These are phyloP conservation scores for Oreochromis niloticus DNA, from an alignment of 2,113 vertebrate species.

Conservation along the genomic window DNA sequence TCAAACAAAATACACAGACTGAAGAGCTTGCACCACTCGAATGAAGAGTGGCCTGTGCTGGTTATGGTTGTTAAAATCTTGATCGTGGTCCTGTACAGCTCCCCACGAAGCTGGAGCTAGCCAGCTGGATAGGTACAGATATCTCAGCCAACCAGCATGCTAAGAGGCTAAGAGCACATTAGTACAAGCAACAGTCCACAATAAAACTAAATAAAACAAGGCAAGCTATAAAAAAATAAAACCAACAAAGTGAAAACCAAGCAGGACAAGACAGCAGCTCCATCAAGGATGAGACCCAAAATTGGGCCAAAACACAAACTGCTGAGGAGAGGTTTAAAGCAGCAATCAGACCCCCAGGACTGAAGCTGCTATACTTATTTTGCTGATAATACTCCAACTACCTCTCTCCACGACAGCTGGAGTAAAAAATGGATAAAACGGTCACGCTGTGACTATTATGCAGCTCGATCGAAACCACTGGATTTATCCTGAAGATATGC, in stretches of 20 bases:
- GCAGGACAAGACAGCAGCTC: not conserved
- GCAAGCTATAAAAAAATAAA: no score
- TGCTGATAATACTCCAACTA: not conserved
- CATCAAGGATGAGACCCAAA: not conserved
- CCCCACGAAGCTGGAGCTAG: not conserved
- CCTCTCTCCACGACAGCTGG: not conserved
- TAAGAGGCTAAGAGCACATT: not conserved
- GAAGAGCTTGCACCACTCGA: not conserved
- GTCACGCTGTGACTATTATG: not conserved
- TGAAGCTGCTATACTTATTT: not conserved
- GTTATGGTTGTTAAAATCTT: not conserved
- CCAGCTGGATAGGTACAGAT: not conserved
- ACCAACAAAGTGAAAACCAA: not conserved
- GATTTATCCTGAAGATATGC: not conserved
- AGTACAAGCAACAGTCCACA: not conserved
- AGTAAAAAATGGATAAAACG: not conserved
- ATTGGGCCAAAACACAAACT: not conserved
- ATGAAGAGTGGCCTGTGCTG: not conserved
- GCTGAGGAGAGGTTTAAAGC: not conserved
- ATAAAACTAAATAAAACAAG: not conserved
- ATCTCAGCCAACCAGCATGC: not conserved
- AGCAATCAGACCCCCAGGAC: not conserved
- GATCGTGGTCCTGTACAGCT: not conserved
- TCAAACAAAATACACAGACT: not conserved
- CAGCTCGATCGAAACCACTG: not conserved